Evolutionary conservation across 2,113 vertebrate species (phyloP), one percentile per base, ranked within the genome.

Genomic region (Mesitornis unicolor): DNA sequence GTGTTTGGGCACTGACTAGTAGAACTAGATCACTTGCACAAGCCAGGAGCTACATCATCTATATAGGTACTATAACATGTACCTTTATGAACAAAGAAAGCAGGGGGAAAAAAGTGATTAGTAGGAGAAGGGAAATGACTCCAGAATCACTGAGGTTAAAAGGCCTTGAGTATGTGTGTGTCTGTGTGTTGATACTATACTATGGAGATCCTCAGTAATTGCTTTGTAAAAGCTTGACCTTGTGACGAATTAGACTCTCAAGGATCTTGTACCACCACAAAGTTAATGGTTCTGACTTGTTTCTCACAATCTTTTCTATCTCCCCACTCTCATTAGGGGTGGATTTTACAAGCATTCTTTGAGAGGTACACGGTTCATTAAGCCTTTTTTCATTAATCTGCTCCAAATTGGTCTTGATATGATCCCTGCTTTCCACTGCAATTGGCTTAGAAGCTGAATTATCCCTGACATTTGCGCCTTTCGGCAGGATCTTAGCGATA

Each of bases 341-440:
- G 89, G 88, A 96, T 95, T 94, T 96, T 54, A 69, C 96, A 94
- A 79, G 96, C 97, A 97, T 97, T 95, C 93, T 84, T 56, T 95
- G 89, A 97, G 87, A 93, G 97, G 96, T 93, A 89, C 96, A 97
- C 95, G 95, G 97, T 98, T 98, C 96, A 95, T 95, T 97, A 97
- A 98, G 97, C 98, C 97, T 51, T 96, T 97, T 97, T 97, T 95
- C 96, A 93, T 79, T 98, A 98, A 98, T 97, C 97, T 78, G 51
- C 85, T 89, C 57, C 80, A 85, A 88, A 89, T 81, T 82, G 63
- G 68, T 85, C 75, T 87, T 93, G 87, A 92, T 91, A 91, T 88
- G 83, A 94, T 90, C 92, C 82, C 88, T 84, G 79, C 68, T 89
- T 81, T 73, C 65, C 80, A 74, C 60, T 70, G 60, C 64, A 93